Conservation (phyloP, 2,888 invertebrate genomes). For the Mythimna albipuncta region DNA sequence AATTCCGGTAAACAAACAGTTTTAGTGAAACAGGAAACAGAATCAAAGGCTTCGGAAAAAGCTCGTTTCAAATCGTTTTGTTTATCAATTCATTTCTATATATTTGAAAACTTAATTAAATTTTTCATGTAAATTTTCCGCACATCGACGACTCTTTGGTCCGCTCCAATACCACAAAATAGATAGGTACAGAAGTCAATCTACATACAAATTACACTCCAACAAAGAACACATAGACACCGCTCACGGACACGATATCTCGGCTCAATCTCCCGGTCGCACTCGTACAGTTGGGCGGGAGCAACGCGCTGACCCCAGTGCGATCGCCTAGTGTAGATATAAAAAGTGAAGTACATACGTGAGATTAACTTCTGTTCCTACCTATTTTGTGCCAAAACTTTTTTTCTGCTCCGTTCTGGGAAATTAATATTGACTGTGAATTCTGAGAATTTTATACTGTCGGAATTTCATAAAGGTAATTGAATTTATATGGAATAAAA, state of each 20-base stretch:
- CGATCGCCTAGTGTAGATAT: too few species aligned
- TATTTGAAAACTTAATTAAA: not conserved
- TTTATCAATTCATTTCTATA: not conserved
- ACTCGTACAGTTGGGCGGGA: too few species aligned
- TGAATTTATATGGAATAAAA: conserved; percentile 2
- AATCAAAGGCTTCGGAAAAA: too few species aligned
- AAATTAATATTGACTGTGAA: not conserved
- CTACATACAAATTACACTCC: too few species aligned
- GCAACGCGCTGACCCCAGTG: too few species aligned
- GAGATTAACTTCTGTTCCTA: too few species aligned
- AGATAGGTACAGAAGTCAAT: too few species aligned
- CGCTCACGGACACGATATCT: too few species aligned
- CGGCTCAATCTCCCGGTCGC: too few species aligned
- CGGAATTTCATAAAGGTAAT: not conserved
- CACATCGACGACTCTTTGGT: not conserved
- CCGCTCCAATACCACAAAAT: not conserved
- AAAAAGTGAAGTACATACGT: too few species aligned
- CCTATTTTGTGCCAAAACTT: not conserved
- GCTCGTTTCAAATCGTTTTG: not conserved
- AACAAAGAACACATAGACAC: too few species aligned
- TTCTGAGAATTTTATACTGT: not conserved
- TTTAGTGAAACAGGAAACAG: not conserved
- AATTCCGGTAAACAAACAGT: too few species aligned
- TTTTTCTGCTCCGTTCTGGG: not conserved
- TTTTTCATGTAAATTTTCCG: not conserved